phyloP scores from a whole-genome alignment of 2,888 invertebrate genomes.

The Oscheius sp. region DNA sequence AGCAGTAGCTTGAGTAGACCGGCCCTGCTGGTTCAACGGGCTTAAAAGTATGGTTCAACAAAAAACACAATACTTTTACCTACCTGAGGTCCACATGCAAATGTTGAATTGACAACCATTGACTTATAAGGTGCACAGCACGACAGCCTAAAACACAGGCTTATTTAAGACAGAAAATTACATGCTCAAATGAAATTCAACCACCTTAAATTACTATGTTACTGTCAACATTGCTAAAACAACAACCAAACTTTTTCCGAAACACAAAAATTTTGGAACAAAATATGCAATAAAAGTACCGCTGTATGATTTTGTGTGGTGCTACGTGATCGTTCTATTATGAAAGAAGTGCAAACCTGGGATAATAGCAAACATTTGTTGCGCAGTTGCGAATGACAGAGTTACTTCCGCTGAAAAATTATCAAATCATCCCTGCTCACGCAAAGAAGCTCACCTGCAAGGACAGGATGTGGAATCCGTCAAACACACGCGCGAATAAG shows the following conservation, averaged over 20 bases:
- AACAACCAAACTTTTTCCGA: no score
- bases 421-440: neutral
- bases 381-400: neutral
- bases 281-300: no score
- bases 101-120: constrained; percentile 1
- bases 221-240: neutral
- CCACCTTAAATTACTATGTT: neutral
- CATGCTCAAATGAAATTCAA: no score
- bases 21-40: constrained; percentile 21
- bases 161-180: no score
- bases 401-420: no score
- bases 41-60: constrained; percentile 7
- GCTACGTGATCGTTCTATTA: neutral
- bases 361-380: constrained; percentile 5
- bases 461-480: constrained; percentile 29
- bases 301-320: no score
- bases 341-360: neutral
- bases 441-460: constrained; percentile 26
- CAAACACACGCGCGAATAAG: constrained; percentile 27
- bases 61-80: neutral
- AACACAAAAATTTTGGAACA: neutral
- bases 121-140: neutral
- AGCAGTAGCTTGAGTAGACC: constrained; percentile 26
- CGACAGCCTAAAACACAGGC: neutral
- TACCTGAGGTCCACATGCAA: neutral